Conservation (phyloP, 2,888 invertebrate species). For the Seira musarum region DNA sequence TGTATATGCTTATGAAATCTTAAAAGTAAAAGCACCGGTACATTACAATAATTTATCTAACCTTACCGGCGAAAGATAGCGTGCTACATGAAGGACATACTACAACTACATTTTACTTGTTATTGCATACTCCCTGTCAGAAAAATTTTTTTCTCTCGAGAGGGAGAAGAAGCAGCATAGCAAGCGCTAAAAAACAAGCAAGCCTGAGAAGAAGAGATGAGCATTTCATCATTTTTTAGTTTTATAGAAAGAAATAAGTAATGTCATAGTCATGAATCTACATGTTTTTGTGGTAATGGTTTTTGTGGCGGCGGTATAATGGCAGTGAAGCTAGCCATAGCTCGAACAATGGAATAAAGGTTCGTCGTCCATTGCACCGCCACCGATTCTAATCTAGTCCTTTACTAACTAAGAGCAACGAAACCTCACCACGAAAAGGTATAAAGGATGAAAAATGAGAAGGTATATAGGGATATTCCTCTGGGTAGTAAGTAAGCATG, state of each 20-base stretch:
- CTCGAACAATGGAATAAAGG: not conserved
- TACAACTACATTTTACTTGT: no score
- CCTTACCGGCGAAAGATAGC: no score
- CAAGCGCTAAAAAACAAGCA: not conserved
- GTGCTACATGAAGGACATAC: no score
- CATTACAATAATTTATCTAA: no score
- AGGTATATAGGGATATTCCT: not conserved
- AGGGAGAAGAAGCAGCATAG: not conserved
- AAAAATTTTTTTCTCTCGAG: no score
- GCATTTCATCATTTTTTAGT: not conserved
- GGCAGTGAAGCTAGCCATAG: no score
- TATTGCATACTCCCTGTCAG: no score
- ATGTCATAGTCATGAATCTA: not conserved
- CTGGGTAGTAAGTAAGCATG: not conserved
- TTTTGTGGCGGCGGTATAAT: slow-evolving; percentile 7
- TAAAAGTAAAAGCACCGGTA: no score
- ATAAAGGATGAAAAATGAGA: not conserved
- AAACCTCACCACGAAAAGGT: not conserved
- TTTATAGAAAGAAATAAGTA: no score
- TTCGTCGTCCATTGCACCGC: slow-evolving; percentile 7
- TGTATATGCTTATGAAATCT: no score
- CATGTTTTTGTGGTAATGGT: slow-evolving; percentile 2
- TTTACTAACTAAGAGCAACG: no score
- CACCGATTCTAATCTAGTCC: not conserved
- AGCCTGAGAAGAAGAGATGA: not conserved